Percentiles rank a stretch among this genome's conserved stretches.
Evolutionary conservation across 2,888 invertebrate species (phyloP).

Genomic region (Chaitophorus viminalis): DNA sequence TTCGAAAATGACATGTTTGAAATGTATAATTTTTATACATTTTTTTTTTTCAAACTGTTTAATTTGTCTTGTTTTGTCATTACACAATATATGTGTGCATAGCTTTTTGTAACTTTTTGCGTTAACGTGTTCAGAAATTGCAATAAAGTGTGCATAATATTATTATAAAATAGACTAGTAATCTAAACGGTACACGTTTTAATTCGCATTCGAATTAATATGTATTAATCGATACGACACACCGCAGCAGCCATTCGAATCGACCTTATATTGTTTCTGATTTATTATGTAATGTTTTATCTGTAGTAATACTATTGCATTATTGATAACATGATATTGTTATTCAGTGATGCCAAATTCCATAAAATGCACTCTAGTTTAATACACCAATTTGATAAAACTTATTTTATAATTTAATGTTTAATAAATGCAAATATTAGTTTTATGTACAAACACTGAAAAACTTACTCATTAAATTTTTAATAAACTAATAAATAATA

Average conservation of each 20-base stretch:
- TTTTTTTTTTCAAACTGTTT: too few relatives aligned
- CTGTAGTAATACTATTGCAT: conserved; percentile 41
- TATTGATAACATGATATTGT: conserved; percentile 14
- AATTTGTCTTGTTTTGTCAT: too few relatives aligned
- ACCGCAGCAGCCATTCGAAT: not conserved
- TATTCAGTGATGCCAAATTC: not conserved
- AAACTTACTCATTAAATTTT: conserved; percentile 29
- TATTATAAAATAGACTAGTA: too few relatives aligned
- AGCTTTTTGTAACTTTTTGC: too few relatives aligned
- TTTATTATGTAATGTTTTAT: conserved; percentile 30
- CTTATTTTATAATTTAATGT: conserved; percentile 33
- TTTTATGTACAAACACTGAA: conserved; percentile 29
- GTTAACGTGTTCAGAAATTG: too few relatives aligned
- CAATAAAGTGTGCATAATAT: too few relatives aligned
- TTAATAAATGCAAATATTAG: conserved; percentile 37
- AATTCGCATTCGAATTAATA: conserved; percentile 26
- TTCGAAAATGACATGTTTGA: not conserved
- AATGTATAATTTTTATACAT: not conserved
- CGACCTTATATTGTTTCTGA: conserved; percentile 9
- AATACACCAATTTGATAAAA: conserved; percentile 25
- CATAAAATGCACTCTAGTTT: conserved; percentile 4
- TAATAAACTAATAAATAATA: conserved; percentile 46
- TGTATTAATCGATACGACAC: conserved; percentile 29
- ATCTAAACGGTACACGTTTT: not conserved
- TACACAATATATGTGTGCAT: too few relatives aligned